These are phyloP conservation scores for Euwallacea similis DNA, from an alignment of 1,140 invertebrate genomes.

Conservation along the genomic window DNA sequence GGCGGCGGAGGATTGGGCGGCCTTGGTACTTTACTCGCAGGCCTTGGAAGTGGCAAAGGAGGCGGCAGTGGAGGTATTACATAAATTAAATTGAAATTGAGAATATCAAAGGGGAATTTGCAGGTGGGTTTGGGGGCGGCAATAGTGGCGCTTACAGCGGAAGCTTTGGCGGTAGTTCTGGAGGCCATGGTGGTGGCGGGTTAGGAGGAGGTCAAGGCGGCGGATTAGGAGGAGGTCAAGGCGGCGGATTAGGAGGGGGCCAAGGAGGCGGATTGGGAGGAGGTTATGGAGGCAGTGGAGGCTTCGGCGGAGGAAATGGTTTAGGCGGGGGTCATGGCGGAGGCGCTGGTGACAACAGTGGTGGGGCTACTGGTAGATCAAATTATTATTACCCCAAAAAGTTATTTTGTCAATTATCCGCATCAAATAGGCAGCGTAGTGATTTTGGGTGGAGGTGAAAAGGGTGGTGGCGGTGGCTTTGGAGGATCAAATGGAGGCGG, in stretches of 20 bases:
- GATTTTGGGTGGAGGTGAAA: constrained; percentile 5
- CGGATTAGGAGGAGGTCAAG: constrained; percentile 7
- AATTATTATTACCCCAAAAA: too few relatives aligned
- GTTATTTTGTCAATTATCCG: too few relatives aligned
- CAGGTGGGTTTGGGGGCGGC: constrained; percentile 1
- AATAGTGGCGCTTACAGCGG: neutral
- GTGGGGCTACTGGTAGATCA: constrained; percentile 7
- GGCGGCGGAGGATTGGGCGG: neutral
- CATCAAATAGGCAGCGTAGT: neutral
- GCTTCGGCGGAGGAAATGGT: constrained; percentile 26
- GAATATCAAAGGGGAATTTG: neutral
- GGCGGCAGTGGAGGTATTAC: neutral
- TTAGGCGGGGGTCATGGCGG: neutral
- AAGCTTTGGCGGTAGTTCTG: neutral
- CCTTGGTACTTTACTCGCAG: neutral
- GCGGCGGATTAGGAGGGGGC: constrained; percentile 23
- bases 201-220: constrained; percentile 18
- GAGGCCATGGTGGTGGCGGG: constrained; percentile 12
- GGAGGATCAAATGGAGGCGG: constrained; percentile 17
- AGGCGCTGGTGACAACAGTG: constrained; percentile 24
- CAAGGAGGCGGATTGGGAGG: constrained; percentile 27
- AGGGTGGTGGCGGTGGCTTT: constrained; percentile 10
- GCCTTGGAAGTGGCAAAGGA: constrained; percentile 17
- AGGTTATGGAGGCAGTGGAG: constrained; percentile 29
- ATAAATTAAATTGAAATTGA: too few relatives aligned